Percentiles rank a stretch among this genome's conserved stretches.
phyloP scores from a whole-genome alignment of 2,888 invertebrate species.

The Galerucella calmariensis region DNA sequence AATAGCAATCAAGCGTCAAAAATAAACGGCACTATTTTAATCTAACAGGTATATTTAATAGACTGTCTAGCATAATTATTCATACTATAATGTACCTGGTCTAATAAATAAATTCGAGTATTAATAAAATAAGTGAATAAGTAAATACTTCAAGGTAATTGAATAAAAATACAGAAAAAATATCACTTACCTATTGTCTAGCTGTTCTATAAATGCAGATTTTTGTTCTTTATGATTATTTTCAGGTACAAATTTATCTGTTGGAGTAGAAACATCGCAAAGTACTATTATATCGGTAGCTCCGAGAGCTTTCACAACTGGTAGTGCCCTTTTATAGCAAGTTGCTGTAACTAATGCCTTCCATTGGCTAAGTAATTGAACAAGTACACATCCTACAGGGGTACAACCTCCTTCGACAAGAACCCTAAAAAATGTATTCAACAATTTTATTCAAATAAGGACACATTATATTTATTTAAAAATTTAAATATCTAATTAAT shows the following conservation, averaged over 20 bases:
- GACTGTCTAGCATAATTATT: too few relatives aligned
- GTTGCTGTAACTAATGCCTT: slow-evolving; percentile 69
- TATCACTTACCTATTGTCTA: slow-evolving; percentile 46
- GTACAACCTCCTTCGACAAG: slow-evolving; percentile 70
- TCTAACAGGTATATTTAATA: too few relatives aligned
- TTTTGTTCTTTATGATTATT: slow-evolving; percentile 29
- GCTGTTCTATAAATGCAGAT: slow-evolving; percentile 52
- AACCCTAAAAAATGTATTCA: slow-evolving; percentile 61
- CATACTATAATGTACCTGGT: too few relatives aligned
- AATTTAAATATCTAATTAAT: too few relatives aligned
- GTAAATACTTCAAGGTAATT: too few relatives aligned
- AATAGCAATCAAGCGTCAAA: too few relatives aligned
- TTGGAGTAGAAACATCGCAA: slow-evolving; percentile 50
- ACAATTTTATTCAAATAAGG: too few relatives aligned
- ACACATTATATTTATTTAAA: too few relatives aligned
- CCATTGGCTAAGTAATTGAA: slow-evolving; percentile 70
- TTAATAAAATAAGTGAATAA: too few relatives aligned
- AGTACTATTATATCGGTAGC: slow-evolving; percentile 68
- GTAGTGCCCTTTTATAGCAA: slow-evolving; percentile 67
- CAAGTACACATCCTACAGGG: slow-evolving; percentile 70
- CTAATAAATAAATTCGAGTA: too few relatives aligned
- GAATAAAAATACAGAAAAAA: slow-evolving; percentile 12
- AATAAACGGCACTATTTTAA: too few relatives aligned
- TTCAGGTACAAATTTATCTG: slow-evolving; percentile 41
- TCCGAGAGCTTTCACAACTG: slow-evolving; percentile 69